Evolutionary conservation across 1,140 invertebrate genomes (phyloP).

Genomic region (Chrysoperla carnea): DNA sequence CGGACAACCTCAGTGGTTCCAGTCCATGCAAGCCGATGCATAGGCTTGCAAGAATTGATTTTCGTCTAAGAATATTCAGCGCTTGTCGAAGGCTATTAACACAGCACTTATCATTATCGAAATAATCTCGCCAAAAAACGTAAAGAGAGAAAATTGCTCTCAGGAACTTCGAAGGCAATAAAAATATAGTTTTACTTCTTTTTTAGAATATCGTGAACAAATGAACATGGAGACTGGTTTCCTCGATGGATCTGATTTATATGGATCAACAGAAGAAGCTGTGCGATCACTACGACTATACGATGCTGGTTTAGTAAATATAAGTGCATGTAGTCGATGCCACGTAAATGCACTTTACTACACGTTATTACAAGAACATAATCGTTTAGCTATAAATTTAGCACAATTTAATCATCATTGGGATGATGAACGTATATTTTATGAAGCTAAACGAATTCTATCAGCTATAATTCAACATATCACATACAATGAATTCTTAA

Average conservation of each 20-base stretch:
- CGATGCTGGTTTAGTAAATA: slow-evolving; percentile 47
- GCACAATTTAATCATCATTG: slow-evolving; percentile 63
- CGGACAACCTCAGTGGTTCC: no score
- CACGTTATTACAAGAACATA: slow-evolving; percentile 60
- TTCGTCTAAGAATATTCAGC: no score
- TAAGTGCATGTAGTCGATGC: slow-evolving; percentile 38
- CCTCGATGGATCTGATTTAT: slow-evolving; percentile 71
- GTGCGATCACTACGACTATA: slow-evolving; percentile 53
- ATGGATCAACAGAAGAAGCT: slow-evolving; percentile 56
- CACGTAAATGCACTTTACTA: slow-evolving; percentile 35
- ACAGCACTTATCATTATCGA: no score
- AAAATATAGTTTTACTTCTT: slow-evolving; percentile 3
- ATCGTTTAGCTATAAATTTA: slow-evolving; percentile 58
- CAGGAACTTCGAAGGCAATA: no score
- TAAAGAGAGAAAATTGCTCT: no score
- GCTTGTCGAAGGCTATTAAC: no score
- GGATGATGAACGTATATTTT: slow-evolving; percentile 64
- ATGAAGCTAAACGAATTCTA: slow-evolving; percentile 60
- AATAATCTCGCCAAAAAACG: no score
- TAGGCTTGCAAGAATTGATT: no score
- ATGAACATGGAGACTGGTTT: slow-evolving; percentile 79
- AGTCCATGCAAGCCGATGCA: no score
- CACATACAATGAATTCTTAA: slow-evolving; percentile 71
- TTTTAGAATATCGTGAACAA: slow-evolving; percentile 51
- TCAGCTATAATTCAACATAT: slow-evolving; percentile 70